Conservation (phyloP, 2,113 vertebrate genomes). For the Oceanites oceanicus region DNA sequence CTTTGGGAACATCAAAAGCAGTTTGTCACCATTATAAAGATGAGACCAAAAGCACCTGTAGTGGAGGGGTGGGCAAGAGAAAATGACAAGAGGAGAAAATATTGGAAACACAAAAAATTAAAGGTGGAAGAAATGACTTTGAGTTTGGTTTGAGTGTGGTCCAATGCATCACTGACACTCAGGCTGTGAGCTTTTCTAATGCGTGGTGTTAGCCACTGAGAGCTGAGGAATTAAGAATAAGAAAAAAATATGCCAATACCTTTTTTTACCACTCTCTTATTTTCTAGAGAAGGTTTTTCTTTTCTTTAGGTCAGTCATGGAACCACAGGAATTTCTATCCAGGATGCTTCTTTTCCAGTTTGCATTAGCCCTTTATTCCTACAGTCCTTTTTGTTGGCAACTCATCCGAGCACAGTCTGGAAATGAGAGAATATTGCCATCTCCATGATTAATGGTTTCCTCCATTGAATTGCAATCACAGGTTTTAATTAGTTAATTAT, state of each 20-base stretch:
- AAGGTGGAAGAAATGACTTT: background rate
- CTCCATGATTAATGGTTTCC: slow-evolving; percentile 66
- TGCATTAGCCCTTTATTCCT: background rate
- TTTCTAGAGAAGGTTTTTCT: background rate
- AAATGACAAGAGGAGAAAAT: background rate
- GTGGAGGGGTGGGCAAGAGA: background rate
- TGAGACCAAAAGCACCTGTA: background rate
- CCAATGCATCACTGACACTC: background rate
- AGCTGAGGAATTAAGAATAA: background rate
- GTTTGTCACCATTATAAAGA: background rate
- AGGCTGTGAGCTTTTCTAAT: background rate
- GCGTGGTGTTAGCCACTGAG: background rate
- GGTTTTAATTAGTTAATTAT: slow-evolving; percentile 77
- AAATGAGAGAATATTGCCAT: slow-evolving; percentile 48
- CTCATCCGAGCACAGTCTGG: background rate
- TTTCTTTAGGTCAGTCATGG: background rate
- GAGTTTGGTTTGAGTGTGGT: background rate
- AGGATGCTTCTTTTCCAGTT: background rate
- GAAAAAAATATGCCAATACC: background rate
- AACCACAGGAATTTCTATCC: background rate
- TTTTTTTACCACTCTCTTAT: background rate
- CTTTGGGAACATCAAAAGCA: background rate
- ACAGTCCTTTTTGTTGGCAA: background rate
- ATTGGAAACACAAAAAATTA: background rate
- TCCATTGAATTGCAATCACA: slow-evolving; percentile 71